Base-by-base conservation (phyloP, 37 sponge, comb jelly and placozoan species). In the Ianthella basta region DNA sequence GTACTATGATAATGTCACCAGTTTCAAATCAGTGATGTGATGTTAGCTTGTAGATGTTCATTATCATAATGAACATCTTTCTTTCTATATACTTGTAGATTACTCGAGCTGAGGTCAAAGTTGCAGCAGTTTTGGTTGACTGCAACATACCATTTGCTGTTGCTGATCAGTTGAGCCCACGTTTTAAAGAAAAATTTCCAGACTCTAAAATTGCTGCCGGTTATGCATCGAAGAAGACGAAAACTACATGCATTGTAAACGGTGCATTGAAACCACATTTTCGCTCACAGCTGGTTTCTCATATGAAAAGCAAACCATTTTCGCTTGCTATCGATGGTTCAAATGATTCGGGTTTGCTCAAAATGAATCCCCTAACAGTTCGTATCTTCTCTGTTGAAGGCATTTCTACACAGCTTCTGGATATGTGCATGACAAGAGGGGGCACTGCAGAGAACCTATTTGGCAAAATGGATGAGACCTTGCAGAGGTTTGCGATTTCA, bases 191-290 rank as follows among this genome's bases (percentile, higher is more conserved):
- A 32, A 85, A 64, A 4, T 91, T 87, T 60, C 75, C 82, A 38
- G 92, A 92, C 38, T 84, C 84, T 36, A 30, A 63, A 30, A 92
- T 87, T 30, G 85, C 91, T 19, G 59, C 50, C 25, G 66, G 67
- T 1, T 91, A 82, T 44, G 82, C 81, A 27, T 86, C 80, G 41
- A 84, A 80, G 33, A 59, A 87, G 37, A 89, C 88, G 8, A 92
- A 89, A 64, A 85, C 91, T 63, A 90, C 91, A 20, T 89, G 94
- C 75, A 93, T 93, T 72, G 19, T 93, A 15, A 93, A 90, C 81
- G 88, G 86, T 5, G 73, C 91, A 57, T 54, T 90, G 50, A 59
- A 60, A 34, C 88, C 88, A 65, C 66, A 87, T 60, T 90, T 90
- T 50, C 59, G 64, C 53, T 20, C 37, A 8, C 23, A 40, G 29